Base-by-base conservation (phyloP, 2,888 invertebrate genomes). In the Prosopocoilus inquinatus region DNA sequence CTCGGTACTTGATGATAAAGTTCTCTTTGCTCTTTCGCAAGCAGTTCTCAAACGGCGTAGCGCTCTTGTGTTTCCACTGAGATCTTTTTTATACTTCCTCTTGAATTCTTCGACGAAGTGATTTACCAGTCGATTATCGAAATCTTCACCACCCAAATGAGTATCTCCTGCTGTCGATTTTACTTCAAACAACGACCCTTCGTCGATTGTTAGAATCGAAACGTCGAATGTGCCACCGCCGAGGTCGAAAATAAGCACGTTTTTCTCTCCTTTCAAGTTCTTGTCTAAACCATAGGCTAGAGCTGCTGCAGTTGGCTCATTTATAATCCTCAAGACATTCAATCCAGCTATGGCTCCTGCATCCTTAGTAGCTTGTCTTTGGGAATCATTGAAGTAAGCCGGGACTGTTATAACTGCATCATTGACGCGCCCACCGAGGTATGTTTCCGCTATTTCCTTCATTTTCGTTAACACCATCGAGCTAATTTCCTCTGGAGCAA, bases 201-300 rank as follows among this genome's bases (percentile, higher is more conserved):
- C 93, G 67, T 92, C 90, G 73, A 96, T 95, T 62, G 91, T 87
- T 32, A 96, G 80, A 62, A 95, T 84, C 28, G 95, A 95, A 7
- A 96, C 95, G 80, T 96, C 95, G 72, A 96, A 96, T 34, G 94
- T 94, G 32, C 94, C 95, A 60, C 94, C 94, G 16, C 89, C 89
- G 56, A 90, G 80, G 74, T 90, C 89, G 66, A 88, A 89, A 65
- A 90, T 89, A 9, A 89, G 76, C 4, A 89, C 86, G 71, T 87
- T 89, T 62, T 86, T 87, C 69, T 89, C 89, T 2, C 89, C 88
- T 70, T 83, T 85, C 9, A 88, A 78, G 67, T 88, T 84, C 75
- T 89, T 89, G 70, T 89, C 89, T 45, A 89, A 77, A 5, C 94
- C 94, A 68, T 94, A 93, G 54, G 93, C 91, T 56, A 93, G 79